Conservation (phyloP, 2,888 invertebrate genomes). For the Thelaira solivaga region DNA sequence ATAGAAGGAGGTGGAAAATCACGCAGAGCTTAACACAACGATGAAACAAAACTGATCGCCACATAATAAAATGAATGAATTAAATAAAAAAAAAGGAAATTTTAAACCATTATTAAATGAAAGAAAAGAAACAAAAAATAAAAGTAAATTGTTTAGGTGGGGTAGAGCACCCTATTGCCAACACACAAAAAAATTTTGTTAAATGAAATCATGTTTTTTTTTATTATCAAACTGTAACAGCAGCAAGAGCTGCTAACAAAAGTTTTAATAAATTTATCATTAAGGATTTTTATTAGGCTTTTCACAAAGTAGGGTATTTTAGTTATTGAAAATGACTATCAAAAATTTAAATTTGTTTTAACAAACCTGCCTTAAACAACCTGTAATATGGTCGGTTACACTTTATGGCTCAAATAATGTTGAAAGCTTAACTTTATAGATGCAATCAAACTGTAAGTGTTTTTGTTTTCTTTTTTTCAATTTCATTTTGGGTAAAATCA, state of each 20-base stretch:
- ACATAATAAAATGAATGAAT: conserved; percentile 30
- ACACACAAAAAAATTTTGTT: too few relatives aligned
- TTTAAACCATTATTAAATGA: not conserved
- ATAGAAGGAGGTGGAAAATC: conserved; percentile 55
- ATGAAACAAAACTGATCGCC: conserved; percentile 45
- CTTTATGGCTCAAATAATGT: conserved; percentile 54
- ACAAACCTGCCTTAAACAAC: conserved; percentile 33
- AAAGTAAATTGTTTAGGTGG: too few relatives aligned
- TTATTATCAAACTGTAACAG: too few relatives aligned
- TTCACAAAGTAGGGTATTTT: conserved; percentile 4
- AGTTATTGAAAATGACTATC: not conserved
- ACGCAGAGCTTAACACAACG: conserved; percentile 50
- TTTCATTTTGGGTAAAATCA: conserved; percentile 30
- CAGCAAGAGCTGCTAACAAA: too few relatives aligned
- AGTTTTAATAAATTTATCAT: too few relatives aligned
- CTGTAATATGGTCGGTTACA: conserved; percentile 50
- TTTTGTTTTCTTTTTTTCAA: conserved; percentile 20
- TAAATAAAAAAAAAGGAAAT: not conserved
- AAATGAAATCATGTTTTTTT: too few relatives aligned
- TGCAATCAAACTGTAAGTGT: too few relatives aligned
- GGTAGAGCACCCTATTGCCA: too few relatives aligned
- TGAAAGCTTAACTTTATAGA: conserved; percentile 53
- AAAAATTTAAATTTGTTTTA: not conserved
- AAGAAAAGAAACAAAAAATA: not conserved
- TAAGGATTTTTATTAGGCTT: too few relatives aligned